Conservation (phyloP, 1,140 invertebrate species). For the Cyrtorhinus lividipennis region DNA sequence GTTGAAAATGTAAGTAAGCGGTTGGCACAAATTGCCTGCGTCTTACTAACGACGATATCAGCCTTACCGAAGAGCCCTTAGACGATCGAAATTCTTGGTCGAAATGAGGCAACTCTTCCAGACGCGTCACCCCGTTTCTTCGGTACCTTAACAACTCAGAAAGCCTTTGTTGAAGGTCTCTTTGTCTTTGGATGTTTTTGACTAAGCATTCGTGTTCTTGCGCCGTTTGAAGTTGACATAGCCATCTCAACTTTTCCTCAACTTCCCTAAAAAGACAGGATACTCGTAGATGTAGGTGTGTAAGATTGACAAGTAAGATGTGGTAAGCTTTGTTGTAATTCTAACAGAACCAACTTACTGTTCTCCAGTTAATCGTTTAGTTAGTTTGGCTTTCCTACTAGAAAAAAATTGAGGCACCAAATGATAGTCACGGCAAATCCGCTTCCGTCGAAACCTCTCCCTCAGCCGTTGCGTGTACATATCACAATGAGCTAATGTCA, state of each 20-base stretch:
- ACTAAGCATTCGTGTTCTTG: slow-evolving; percentile 65
- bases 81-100: slow-evolving; percentile 38
- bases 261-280: slow-evolving; percentile 48
- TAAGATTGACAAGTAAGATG: no score
- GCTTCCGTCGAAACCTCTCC: slow-evolving; percentile 73
- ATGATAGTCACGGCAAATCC: slow-evolving; percentile 73
- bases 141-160: slow-evolving; percentile 70
- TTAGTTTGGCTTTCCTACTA: neutral
- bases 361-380: neutral
- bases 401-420: slow-evolving; percentile 64
- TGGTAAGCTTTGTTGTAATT: no score
- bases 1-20: no score
- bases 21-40: no score
- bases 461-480: slow-evolving; percentile 73
- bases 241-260: slow-evolving; percentile 63
- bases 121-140: slow-evolving; percentile 58
- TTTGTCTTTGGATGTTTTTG: slow-evolving; percentile 60
- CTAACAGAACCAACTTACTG: slow-evolving; percentile 11
- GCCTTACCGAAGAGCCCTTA: slow-evolving; percentile 7
- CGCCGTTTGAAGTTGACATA: slow-evolving; percentile 74
- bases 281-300: neutral
- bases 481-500: slow-evolving; percentile 69
- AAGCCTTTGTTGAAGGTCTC: slow-evolving; percentile 63
- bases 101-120: slow-evolving; percentile 69
- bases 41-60: no score